Evolutionary conservation across 2,797 vertebrate species (phyloP), one percentile per base, ranked within the genome.

Genomic region (Tamandua tetradactyla): DNA sequence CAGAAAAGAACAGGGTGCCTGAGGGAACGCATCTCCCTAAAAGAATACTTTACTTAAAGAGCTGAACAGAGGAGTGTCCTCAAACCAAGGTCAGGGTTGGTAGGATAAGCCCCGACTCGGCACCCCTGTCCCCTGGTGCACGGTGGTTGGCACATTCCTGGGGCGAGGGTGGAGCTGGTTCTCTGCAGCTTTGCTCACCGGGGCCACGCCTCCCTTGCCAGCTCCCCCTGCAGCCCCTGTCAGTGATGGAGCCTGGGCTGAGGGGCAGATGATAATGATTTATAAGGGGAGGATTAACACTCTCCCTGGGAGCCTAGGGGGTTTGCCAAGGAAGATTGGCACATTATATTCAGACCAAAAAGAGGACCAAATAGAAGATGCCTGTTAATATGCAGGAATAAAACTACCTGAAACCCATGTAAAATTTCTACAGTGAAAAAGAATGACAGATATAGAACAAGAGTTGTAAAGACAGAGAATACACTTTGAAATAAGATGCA

Each of bases 101-200:
- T 5, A 30, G 23, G 8, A 18, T n/a, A 15, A 44, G 10, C 15
- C 32, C 25, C 37, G 13, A 15, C 42, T 37, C 40, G 15, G 35
- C 47, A 68, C 75, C 30, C 11, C 23, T 13, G 52, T 37, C 9
- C 32, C 35, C 22, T 5, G 66, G 32, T 2, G 10, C 66, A 84
- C 37, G 30, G 30, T 12, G 44, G n/a, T n/a, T 35, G 3, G 35
- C 11, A 17, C 18, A 32, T 40, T n/a, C 8, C 7, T 37, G 27
- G 52, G 52, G 23, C 27, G 32, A 59, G 7, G 1, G 4, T 22
- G 18, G 9, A 32, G 47, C 15, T 30, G 40, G 42, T 30, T 35
- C 14, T 17, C 1, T 0, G 8, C 55, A 5, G 2, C 35, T 7
- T 3, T 12, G 52, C 2, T 0, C 9, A 3, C n/a, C 35, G 4